Evolutionary conservation across 2,113 vertebrate genomes (phyloP).

Genomic region (Spea multiplicata): DNA sequence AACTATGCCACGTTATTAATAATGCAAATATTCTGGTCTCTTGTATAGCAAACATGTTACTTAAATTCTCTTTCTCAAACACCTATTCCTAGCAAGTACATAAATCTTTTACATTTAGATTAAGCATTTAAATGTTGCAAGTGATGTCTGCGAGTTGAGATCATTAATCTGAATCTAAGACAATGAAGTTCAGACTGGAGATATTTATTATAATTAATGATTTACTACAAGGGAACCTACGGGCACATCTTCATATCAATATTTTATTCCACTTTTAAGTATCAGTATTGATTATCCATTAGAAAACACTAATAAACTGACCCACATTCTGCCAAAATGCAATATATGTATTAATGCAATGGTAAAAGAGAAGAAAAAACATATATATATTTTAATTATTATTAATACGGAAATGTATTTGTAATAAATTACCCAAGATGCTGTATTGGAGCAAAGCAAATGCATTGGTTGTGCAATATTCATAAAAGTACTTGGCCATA

Average conservation of each 20-base stretch:
- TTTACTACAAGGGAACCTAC: neutral
- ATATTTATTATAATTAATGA: conserved; percentile 40
- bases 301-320: conserved; percentile 9
- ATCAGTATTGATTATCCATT: conserved; percentile 28
- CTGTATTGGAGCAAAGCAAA: too few species aligned
- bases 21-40: too few species aligned
- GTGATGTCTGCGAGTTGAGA: conserved; percentile 11
- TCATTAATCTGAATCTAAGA: conserved; percentile 20
- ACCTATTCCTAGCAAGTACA: conserved; percentile 22
- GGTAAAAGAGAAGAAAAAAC: neutral
- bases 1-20: too few species aligned
- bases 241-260: conserved; percentile 19
- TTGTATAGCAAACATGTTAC: conserved; percentile 49
- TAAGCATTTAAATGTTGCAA: conserved; percentile 12
- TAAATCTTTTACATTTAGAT: conserved; percentile 21
- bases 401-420: too few species aligned
- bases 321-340: neutral
- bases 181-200: neutral
- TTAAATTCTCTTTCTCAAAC: neutral
- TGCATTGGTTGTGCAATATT: too few species aligned
- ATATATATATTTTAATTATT: too few species aligned
- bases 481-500: too few species aligned
- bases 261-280: conserved; percentile 9
- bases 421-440: too few species aligned
- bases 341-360: neutral